Evolutionary conservation across 2,797 vertebrate species (phyloP), one percentile per base, ranked within the genome.

Genomic region (Knipowitschia caucasica): DNA sequence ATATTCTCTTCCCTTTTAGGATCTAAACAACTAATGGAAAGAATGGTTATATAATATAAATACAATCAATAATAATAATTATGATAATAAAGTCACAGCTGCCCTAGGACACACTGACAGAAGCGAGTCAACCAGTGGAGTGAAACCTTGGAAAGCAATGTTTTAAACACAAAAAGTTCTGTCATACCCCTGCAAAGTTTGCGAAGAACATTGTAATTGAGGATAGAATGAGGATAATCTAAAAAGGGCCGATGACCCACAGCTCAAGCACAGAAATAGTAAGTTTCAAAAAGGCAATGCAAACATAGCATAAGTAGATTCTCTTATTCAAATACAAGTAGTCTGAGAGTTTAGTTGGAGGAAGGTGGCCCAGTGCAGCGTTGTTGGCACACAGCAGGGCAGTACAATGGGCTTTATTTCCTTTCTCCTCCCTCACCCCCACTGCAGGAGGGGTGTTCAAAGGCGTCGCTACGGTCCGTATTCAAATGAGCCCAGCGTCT

Each of bases 401-500:
- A 69, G 58, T 66, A 71, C 84, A 86, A 85, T 80, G 66, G 79
- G 71, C 79, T 67, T 75, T 81, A 72, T 76, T 78, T 71, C 74
- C 64, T 54, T 51, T 53, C 59, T 56, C 61, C n/a, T 57, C 31
- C 57, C 44, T 4, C 24, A 67, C 62, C 71, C 50, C 52, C 82
- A 63, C 75, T 24, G 69, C 62, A 47, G 75, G 74, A 78, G 75
- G 70, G 64, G 65, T 72, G 79, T 88, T 89, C 87, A 89, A 89
- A 89, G 85, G 67, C 58, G 54, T 77, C 65, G 62, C 71, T 84
- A 75, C 64, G 69, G 80, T 79, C 75, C 70, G 65, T 82, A 86
- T 91, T 89, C 75, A 91, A 89, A 89, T 88, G 77, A 89, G 81
- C 64, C 15, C 74, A 53, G 80, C 52, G 61, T 63, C 73, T 44